These are phyloP conservation scores for Lingula anatina DNA, from an alignment of 2,888 invertebrate genomes.

Conservation along the genomic window DNA sequence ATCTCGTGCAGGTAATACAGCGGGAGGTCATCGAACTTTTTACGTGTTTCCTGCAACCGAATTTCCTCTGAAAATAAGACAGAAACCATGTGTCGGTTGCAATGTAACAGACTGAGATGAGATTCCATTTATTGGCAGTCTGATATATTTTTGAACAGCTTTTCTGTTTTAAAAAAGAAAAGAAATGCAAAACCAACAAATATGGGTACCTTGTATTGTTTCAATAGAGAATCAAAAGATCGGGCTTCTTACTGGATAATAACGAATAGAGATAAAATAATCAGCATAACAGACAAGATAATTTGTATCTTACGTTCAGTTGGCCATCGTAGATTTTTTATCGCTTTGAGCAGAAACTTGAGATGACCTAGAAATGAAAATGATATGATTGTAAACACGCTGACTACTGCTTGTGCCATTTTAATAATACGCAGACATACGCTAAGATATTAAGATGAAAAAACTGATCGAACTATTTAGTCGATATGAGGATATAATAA, in stretches of 20 bases:
- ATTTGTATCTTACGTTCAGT: constrained; percentile 38
- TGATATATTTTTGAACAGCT: neutral
- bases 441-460: too few species aligned
- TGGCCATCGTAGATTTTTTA: constrained; percentile 31
- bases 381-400: neutral
- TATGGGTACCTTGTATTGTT: too few species aligned
- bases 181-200: neutral
- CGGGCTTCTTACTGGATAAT: too few species aligned
- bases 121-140: neutral
- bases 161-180: neutral
- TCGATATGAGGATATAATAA: too few species aligned
- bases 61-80: constrained; percentile 16
- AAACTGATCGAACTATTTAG: too few species aligned
- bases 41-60: constrained; percentile 16
- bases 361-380: constrained; percentile 29
- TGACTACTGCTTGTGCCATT: neutral
- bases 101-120: neutral
- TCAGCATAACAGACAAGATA: too few species aligned
- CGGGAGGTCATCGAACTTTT: constrained; percentile 15
- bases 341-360: constrained; percentile 29
- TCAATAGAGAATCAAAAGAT: too few species aligned
- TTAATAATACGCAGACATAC: too few species aligned
- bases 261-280: too few species aligned
- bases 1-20: constrained; percentile 16
- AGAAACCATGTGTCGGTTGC: neutral